Base-by-base conservation (phyloP, 2,888 invertebrate genomes). In the Monopis laevigella region DNA sequence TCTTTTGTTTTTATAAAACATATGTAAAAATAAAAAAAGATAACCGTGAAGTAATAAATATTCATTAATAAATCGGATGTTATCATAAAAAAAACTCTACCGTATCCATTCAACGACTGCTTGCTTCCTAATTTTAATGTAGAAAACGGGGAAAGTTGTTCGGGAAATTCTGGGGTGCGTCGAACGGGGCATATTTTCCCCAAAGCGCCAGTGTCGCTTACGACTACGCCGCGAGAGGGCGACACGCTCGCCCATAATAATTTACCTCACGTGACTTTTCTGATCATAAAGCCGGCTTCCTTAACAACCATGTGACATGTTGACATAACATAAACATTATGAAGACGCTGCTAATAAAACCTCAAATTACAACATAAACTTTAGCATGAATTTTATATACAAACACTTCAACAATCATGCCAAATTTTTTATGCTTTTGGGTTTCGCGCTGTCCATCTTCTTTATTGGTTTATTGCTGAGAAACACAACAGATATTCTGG, bases 81-180 rank as follows among this genome's bases (percentile, higher is more conserved):
- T n/a, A n/a, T n/a, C n/a, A n/a, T 24, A 24, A 24, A 24, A 34
- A 16, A n/a, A 29, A 3, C 48, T 51, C 73, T 75, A 66, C 49
- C 50, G 64, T 67, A 71, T 75, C 71, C 36, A 36, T 13, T n/a
- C 10, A 12, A n/a, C n/a, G n/a, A n/a, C n/a, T n/a, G n/a, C n/a
- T n/a, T n/a, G n/a, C n/a, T n/a, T n/a, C n/a, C n/a, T n/a, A n/a
- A n/a, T n/a, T n/a, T n/a, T n/a, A n/a, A n/a, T n/a, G n/a, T n/a
- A n/a, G n/a, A n/a, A n/a, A n/a, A n/a, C n/a, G 59, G 62, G 73
- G 69, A 75, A 77, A 77, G 68, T 72, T 73, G 70, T 64, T 61
- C 67, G 69, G 73, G 69, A 74, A 75, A 75, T 70, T 73, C 67
- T 67, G 61, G 74, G 74, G 78, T 64, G 77, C 70, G 74, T 64